Conservation (phyloP, 2,113 vertebrate species). For the Pyxicephalus adspersus region DNA sequence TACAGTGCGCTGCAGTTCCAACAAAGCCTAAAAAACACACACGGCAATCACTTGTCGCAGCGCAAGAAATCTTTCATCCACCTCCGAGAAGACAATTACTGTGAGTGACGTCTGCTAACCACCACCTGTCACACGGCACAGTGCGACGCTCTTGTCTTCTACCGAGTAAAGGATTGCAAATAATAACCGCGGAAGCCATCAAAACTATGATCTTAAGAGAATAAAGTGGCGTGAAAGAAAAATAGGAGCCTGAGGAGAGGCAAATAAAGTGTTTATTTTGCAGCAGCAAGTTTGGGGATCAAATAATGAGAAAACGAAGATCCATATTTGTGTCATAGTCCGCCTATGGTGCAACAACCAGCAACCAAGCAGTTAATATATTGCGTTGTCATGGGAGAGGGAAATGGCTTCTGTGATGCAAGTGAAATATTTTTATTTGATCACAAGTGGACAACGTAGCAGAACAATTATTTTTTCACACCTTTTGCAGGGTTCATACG, state of each 20-base stretch:
- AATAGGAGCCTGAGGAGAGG: neutral
- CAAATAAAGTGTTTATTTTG: constrained; percentile 46
- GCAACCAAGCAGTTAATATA: constrained; percentile 26
- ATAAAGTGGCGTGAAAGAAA: constrained; percentile 38
- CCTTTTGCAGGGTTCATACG: too few relatives aligned
- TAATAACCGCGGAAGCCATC: constrained; percentile 46
- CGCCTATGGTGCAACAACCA: neutral
- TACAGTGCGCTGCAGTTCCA: constrained; percentile 1
- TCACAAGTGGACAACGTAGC: neutral
- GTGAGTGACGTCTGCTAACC: constrained; percentile 45
- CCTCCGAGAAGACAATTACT: constrained; percentile 42
- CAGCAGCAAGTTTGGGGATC: constrained; percentile 28
- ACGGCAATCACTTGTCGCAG: constrained; percentile 31
- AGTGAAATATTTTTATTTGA: neutral
- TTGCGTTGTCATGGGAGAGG: constrained; percentile 1
- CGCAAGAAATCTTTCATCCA: constrained; percentile 25
- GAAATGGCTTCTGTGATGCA: neutral
- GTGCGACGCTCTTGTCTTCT: constrained; percentile 41
- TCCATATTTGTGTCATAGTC: constrained; percentile 27
- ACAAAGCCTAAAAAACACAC: neutral
- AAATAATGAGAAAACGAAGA: constrained; percentile 34
- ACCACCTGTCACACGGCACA: constrained; percentile 47
- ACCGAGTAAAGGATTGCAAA: constrained; percentile 45
- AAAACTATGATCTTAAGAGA: constrained; percentile 48
- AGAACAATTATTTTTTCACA: too few relatives aligned